Conservation (phyloP, 2,888 invertebrate genomes). For the Quadroppia sp. region DNA sequence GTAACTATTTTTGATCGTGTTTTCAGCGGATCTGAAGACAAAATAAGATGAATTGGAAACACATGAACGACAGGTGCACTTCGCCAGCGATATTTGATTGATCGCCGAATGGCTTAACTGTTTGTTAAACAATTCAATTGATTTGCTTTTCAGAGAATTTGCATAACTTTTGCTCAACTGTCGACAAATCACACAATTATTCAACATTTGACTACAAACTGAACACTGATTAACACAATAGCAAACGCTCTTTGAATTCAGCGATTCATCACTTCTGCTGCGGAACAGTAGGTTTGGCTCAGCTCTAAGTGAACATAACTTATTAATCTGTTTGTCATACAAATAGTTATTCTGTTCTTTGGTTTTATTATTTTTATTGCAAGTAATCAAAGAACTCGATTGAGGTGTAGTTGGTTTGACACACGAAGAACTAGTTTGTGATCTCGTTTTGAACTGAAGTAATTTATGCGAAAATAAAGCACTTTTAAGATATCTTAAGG, state of each 20-base stretch:
- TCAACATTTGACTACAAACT: constrained; percentile 14
- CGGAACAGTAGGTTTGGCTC: not conserved
- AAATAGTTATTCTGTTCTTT: constrained; percentile 3
- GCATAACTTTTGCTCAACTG: constrained; percentile 22
- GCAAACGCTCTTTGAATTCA: constrained; percentile 12
- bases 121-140: not conserved
- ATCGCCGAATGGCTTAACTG: not conserved
- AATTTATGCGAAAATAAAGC: constrained; percentile 29
- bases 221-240: constrained; percentile 18
- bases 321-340: constrained; percentile 1
- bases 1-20: not conserved
- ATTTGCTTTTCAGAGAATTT: constrained; percentile 17
- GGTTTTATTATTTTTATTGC: not conserved
- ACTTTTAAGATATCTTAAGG: constrained; percentile 40
- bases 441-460: constrained; percentile 2
- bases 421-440: constrained; percentile 1
- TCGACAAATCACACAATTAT: constrained; percentile 29
- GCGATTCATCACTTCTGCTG: constrained; percentile 28
- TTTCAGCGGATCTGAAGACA: not conserved
- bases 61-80: constrained; percentile 26
- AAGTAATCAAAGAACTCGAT: constrained; percentile 12
- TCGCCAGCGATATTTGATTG: constrained; percentile 26
- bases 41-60: not conserved
- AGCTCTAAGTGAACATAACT: not conserved
- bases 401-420: constrained; percentile 6